Base-by-base conservation (phyloP, 2,113 vertebrate genomes). In the Bombycilla garrulus region DNA sequence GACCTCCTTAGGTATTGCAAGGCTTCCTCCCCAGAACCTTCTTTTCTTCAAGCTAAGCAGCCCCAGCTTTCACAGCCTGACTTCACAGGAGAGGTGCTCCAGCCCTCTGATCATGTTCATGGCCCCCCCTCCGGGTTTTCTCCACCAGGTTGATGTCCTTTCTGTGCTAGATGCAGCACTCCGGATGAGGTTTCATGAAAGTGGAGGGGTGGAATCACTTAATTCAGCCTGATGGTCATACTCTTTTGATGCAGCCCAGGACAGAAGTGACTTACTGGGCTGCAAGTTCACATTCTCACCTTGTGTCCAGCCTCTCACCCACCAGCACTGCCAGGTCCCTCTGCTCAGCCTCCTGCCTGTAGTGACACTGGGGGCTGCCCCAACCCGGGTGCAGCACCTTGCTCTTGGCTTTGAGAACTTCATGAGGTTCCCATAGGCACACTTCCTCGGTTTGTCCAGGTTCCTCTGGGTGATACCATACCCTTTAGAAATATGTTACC, bases 371-470 rank as follows among this genome's bases (percentile, higher is more conserved):
- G 13, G 12, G 11, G 3, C 8, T 79, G 29, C 21, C 65, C 19
- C 2, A 2, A 4, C 9, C 48, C 29, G 10, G 11, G 24, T 25
- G 20, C 22, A 10, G 5, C 20, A 56, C 29, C 40, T 48, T 42
- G 20, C 35, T 18, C 11, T 48, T 15, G 35, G 6, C 21, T 71
- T 10, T 25, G 40, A 35, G 21, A 40, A 21, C 13, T 62, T n/a
- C 25, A 25, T 0, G 1, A 21, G 28, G 10, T 18, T 71, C 24
- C 40, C 5, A 20, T 4, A 21, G 8, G 8, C n/a, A 24, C 7
- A 11, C 15, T 54, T 31, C 22, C 25, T 54, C 24, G 21, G 16
- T 45, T 70, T 62, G 16, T 35, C 11, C 40, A 29, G 24, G 8
- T 40, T 62, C 16, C 40, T 54, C 40, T 64, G 58, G 58, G 33